phyloP scores from a whole-genome alignment of 2,888 invertebrate genomes.

The Entomobrya proxima region DNA sequence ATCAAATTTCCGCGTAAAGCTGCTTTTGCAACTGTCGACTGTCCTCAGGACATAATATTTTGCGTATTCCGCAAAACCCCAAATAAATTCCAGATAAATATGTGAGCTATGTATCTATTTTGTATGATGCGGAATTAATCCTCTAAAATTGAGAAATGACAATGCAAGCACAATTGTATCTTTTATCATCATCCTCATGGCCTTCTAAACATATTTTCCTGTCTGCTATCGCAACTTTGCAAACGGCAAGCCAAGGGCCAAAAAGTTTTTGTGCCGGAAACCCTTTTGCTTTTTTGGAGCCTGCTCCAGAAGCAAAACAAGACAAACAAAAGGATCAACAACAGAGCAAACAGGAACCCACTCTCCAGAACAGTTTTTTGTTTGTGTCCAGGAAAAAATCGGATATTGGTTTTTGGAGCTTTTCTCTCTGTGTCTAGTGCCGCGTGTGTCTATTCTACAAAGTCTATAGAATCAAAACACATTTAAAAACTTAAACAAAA shows the following conservation, averaged over 20 bases:
- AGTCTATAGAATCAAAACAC: background rate
- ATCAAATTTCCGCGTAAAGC: too few species aligned
- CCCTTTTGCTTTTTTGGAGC: background rate
- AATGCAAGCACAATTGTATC: too few species aligned
- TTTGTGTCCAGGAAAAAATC: too few species aligned
- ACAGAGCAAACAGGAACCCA: background rate
- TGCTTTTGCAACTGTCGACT: too few species aligned
- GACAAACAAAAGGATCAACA: conserved; percentile 4
- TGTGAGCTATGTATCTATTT: too few species aligned
- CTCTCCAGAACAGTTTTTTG: too few species aligned
- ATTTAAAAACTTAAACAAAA: background rate
- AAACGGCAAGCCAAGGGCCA: background rate
- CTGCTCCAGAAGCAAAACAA: background rate
- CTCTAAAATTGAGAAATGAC: too few species aligned
- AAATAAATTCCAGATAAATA: too few species aligned
- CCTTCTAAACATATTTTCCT: background rate
- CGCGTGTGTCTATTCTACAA: background rate
- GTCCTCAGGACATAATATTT: too few species aligned
- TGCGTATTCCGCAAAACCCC: too few species aligned
- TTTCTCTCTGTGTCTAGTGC: background rate
- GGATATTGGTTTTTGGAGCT: conserved; percentile 34
- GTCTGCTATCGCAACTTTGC: background rate
- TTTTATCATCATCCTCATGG: background rate
- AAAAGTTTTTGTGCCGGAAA: background rate
- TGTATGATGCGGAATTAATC: too few species aligned